A percentile compares a stretch with the other conserved stretches of the same genome.
Conservation (phyloP, 2,113 vertebrate species). For the Erpornis zantholeuca region DNA sequence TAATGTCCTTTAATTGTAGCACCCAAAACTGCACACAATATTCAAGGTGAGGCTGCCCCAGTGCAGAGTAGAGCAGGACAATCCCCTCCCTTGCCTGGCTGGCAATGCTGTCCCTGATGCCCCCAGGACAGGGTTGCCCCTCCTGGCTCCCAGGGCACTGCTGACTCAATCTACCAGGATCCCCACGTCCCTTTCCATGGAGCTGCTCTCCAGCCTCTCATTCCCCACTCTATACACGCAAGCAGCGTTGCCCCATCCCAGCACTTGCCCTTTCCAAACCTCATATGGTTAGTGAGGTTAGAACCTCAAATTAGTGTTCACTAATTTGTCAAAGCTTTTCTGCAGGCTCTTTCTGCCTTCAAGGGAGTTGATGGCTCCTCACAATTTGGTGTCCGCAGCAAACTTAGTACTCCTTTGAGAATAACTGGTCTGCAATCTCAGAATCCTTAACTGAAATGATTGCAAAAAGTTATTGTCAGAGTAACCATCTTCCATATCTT, state of each 20-base stretch:
- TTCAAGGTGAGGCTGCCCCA: background rate
- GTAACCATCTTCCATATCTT: background rate
- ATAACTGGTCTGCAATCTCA: background rate
- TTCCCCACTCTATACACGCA: background rate
- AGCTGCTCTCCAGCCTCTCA: background rate
- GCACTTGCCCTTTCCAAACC: background rate
- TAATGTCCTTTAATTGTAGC: too few species aligned
- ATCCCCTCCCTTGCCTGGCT: background rate
- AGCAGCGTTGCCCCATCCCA: too few species aligned
- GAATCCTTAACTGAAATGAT: background rate
- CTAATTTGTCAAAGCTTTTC: too few species aligned
- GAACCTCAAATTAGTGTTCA: too few species aligned
- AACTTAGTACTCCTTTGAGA: background rate
- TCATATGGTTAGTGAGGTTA: background rate
- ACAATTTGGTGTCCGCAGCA: background rate
- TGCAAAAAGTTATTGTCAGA: background rate
- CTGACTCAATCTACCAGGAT: rapidly evolving
- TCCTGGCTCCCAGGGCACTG: background rate
- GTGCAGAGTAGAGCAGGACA: background rate
- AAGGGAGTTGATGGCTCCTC: rapidly evolving
- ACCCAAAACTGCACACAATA: background rate
- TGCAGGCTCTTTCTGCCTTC: background rate
- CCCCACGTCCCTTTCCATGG: background rate
- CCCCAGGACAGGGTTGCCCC: rapidly evolving
- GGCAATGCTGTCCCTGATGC: background rate